phyloP scores from a whole-genome alignment of 2,113 vertebrate species.

The Lophotis ruficrista region DNA sequence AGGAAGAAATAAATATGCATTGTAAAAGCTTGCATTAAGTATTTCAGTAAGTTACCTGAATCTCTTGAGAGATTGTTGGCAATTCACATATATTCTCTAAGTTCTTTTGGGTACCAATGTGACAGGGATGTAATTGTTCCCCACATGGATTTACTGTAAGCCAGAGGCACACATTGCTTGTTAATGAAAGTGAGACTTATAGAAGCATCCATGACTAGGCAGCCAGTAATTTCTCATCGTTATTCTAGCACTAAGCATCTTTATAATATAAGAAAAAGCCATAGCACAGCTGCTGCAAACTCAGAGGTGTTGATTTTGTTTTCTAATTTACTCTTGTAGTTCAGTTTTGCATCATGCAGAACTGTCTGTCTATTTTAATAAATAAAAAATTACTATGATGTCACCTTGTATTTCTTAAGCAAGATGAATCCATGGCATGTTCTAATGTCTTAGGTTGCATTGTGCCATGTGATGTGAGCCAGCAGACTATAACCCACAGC shows the following conservation, averaged over 20 bases:
- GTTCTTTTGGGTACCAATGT: not conserved
- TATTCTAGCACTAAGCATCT: not conserved
- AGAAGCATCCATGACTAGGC: not conserved
- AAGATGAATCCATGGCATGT: not conserved
- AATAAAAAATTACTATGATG: not conserved
- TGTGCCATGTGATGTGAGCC: not conserved
- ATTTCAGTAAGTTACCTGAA: conserved; percentile 13
- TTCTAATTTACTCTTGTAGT: not conserved
- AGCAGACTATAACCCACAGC: not conserved
- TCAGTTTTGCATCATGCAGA: not conserved
- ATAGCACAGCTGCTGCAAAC: not conserved
- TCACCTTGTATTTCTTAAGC: not conserved
- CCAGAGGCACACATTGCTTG: not conserved
- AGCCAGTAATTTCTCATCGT: not conserved
- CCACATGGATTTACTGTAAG: conserved; percentile 3
- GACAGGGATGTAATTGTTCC: not conserved
- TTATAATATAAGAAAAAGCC: not conserved
- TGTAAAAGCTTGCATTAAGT: not conserved
- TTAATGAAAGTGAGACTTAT: conserved; percentile 1
- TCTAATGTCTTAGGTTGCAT: not conserved
- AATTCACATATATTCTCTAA: not conserved
- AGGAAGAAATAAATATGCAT: conserved; percentile 11
- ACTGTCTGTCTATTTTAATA: not conserved
- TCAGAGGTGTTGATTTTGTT: not conserved
- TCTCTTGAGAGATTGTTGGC: not conserved